A percentile compares a stretch with the other conserved stretches of the same genome.
Conservation (phyloP, 2,888 invertebrate species). For the Agriopis aurantiaria region DNA sequence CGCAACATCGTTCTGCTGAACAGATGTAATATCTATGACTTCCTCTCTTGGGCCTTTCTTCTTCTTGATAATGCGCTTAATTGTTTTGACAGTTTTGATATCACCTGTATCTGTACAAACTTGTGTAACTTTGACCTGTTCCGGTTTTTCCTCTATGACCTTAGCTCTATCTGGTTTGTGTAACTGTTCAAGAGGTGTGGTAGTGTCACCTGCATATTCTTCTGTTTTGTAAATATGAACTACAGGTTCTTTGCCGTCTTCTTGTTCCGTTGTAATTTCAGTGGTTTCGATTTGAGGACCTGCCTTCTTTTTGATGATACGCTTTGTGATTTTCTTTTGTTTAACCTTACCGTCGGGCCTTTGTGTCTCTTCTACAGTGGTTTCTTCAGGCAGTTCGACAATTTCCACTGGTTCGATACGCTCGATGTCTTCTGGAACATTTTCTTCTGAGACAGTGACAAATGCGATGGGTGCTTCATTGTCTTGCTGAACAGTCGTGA, state of each 20-base stretch:
- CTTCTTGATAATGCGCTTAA: conserved; percentile 60
- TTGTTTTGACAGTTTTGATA: conserved; percentile 43
- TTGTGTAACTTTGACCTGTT: conserved; percentile 53
- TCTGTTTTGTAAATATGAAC: conserved; percentile 53
- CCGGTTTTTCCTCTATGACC: conserved; percentile 41
- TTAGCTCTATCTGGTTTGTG: background rate
- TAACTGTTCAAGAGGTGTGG: conserved; percentile 13
- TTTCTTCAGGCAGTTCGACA: too few species aligned
- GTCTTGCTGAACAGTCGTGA: conserved; percentile 50
- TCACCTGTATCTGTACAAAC: conserved; percentile 55
- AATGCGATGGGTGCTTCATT: conserved; percentile 52
- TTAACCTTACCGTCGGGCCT: too few species aligned
- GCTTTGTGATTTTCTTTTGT: too few species aligned
- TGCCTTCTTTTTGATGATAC: too few species aligned
- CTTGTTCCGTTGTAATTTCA: conserved; percentile 55
- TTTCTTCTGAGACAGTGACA: conserved; percentile 43
- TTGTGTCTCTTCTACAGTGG: too few species aligned
- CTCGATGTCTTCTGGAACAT: background rate
- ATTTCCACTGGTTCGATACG: too few species aligned
- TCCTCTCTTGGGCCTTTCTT: conserved; percentile 50
- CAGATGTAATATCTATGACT: conserved; percentile 48
- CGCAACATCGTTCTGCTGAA: conserved; percentile 42
- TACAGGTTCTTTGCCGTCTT: conserved; percentile 51
- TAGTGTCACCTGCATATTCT: conserved; percentile 49
- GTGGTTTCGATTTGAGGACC: conserved; percentile 57